Evolutionary conservation across 2,888 invertebrate species (phyloP).

Genomic region (Hirtodrosophila alboralis): DNA sequence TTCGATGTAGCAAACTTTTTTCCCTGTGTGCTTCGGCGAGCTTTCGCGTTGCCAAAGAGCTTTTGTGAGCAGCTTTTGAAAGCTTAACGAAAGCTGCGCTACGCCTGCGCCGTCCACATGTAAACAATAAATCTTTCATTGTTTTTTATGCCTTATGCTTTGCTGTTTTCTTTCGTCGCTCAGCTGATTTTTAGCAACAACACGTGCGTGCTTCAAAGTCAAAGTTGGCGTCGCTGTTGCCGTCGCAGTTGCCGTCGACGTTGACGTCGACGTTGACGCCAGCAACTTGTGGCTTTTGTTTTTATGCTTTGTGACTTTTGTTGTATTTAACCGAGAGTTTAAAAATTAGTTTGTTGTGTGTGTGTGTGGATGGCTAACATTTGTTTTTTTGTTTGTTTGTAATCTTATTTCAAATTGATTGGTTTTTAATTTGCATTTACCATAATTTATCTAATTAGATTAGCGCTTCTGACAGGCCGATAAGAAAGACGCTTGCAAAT

Average conservation of each 20-base stretch:
- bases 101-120: conserved; percentile 56
- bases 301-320: conserved; percentile 7
- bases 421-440: conserved; percentile 48
- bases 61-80: conserved; percentile 36
- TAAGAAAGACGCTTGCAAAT: conserved; percentile 23
- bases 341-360: conserved; percentile 9
- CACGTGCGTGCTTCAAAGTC: conserved; percentile 43
- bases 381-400: no score
- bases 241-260: conserved; percentile 11
- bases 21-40: conserved; percentile 36
- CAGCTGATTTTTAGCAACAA: conserved; percentile 52
- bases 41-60: conserved; percentile 44
- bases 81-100: conserved; percentile 53
- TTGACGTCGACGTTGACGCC: conserved; percentile 5
- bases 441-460: conserved; percentile 38
- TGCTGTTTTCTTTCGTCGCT: conserved; percentile 43
- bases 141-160: conserved; percentile 40
- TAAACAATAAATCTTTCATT: conserved; percentile 49
- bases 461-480: conserved; percentile 35
- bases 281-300: conserved; percentile 58
- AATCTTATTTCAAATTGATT: conserved; percentile 42
- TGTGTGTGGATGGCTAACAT: no score
- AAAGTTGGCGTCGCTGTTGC: conserved; percentile 12
- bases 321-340: conserved; percentile 12
- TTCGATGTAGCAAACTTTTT: conserved; percentile 15